These are phyloP conservation scores for Nephrotoma flavescens DNA, from an alignment of 2,888 invertebrate genomes.

Conservation along the genomic window DNA sequence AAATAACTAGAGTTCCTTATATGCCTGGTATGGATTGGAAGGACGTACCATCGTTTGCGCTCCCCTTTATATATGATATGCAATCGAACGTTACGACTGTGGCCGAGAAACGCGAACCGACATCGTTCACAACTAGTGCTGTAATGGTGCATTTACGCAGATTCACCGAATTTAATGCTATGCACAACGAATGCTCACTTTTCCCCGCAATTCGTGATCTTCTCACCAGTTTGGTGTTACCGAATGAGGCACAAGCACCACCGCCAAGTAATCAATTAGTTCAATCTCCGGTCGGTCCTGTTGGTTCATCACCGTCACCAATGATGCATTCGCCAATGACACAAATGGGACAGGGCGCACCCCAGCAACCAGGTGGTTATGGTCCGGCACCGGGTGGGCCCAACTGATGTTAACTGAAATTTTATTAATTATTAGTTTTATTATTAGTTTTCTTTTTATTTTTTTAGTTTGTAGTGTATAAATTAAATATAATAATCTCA, in stretches of 20 bases:
- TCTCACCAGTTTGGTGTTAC: slow-evolving; percentile 66
- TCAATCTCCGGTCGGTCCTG: slow-evolving; percentile 28
- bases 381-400: slow-evolving; percentile 18
- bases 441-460: neutral
- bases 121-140: slow-evolving; percentile 43
- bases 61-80: slow-evolving; percentile 84
- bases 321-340: slow-evolving; percentile 45
- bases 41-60: slow-evolving; percentile 58
- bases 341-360: slow-evolving; percentile 25
- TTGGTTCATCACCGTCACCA: slow-evolving; percentile 34
- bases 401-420: slow-evolving; percentile 20
- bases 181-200: slow-evolving; percentile 71
- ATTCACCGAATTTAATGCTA: slow-evolving; percentile 57
- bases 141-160: slow-evolving; percentile 49
- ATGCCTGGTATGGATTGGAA: slow-evolving; percentile 42
- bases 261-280: slow-evolving; percentile 28
- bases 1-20: slow-evolving; percentile 55
- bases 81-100: slow-evolving; percentile 72
- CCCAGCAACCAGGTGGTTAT: slow-evolving; percentile 21
- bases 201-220: slow-evolving; percentile 85
- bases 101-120: slow-evolving; percentile 65
- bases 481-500: neutral
- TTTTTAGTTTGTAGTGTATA: neutral
- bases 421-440: neutral
- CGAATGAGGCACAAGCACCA: slow-evolving; percentile 55